These are phyloP conservation scores for Aldrovandia affinis DNA, from an alignment of 2,797 vertebrate species.

Conservation along the genomic window DNA sequence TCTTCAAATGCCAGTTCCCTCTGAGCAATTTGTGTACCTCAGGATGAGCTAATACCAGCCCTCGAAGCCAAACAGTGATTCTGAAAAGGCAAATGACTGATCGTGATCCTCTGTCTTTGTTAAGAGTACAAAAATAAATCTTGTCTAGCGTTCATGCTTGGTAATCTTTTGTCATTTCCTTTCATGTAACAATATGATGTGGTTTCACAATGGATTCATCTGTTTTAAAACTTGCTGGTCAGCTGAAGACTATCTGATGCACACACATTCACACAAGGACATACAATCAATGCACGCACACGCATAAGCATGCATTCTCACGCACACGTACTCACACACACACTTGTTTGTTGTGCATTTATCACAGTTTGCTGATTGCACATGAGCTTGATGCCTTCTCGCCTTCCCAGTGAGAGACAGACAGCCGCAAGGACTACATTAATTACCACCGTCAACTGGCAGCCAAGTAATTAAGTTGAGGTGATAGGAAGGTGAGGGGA, in stretches of 20 bases:
- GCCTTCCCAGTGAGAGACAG: neutral
- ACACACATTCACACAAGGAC: neutral
- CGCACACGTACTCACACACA: neutral
- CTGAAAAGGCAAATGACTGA: neutral
- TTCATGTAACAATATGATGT: neutral
- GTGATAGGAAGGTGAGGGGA: slow-evolving; percentile 7
- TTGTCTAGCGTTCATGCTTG: neutral
- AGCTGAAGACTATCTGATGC: neutral
- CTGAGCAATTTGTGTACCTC: neutral
- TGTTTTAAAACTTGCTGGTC: neutral
- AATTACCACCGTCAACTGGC: neutral
- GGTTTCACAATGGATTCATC: neutral
- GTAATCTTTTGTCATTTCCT: neutral
- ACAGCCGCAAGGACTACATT: neutral
- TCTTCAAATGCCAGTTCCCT: neutral
- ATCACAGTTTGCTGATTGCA: neutral
- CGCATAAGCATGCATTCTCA: neutral
- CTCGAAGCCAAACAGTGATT: neutral
- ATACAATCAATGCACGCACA: neutral
- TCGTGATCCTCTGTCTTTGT: neutral
- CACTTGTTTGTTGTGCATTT: neutral
- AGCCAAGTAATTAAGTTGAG: slow-evolving; percentile 13
- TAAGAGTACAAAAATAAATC: neutral
- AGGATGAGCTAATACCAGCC: neutral
- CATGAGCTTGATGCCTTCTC: neutral